Conservation (phyloP, 35 echinoderm and acorn worm genomes). For the Heliocidaris erythrogramma region DNA sequence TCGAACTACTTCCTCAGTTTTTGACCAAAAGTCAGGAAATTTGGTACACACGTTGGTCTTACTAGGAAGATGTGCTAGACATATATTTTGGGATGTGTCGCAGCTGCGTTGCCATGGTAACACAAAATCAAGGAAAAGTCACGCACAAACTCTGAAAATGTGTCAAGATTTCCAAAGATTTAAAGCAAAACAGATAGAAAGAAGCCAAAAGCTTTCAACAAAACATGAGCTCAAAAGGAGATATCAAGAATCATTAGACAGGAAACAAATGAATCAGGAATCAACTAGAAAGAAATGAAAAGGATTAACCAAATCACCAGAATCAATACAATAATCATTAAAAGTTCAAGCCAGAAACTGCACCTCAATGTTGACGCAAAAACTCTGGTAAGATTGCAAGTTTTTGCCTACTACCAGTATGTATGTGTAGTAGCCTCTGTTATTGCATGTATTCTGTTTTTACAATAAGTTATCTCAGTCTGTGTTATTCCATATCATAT, state of each 20-base stretch:
- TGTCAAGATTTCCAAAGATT: background rate
- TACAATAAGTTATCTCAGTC: too few relatives aligned
- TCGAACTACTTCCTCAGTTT: too few relatives aligned
- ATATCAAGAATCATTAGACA: background rate
- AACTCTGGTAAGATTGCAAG: slow-evolving; percentile 14
- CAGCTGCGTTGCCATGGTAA: too few relatives aligned
- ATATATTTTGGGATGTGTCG: too few relatives aligned
- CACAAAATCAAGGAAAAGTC: too few relatives aligned
- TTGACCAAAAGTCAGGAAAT: too few relatives aligned
- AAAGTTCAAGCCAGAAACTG: background rate
- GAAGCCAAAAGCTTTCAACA: background rate
- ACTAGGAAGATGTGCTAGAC: too few relatives aligned
- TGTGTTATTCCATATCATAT: too few relatives aligned
- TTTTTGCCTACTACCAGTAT: background rate
- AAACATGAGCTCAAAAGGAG: slow-evolving; percentile 22
- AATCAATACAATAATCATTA: background rate
- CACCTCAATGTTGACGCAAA: background rate
- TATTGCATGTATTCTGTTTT: too few relatives aligned
- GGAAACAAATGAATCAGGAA: background rate
- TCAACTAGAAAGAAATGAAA: background rate
- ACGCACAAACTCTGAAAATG: background rate
- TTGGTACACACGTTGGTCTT: too few relatives aligned
- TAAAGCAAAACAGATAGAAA: background rate
- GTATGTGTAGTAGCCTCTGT: too few relatives aligned
- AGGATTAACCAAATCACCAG: slow-evolving; percentile 24